Base-by-base conservation (phyloP, 2,888 invertebrate species). In the Lasioglossum figueresi region DNA sequence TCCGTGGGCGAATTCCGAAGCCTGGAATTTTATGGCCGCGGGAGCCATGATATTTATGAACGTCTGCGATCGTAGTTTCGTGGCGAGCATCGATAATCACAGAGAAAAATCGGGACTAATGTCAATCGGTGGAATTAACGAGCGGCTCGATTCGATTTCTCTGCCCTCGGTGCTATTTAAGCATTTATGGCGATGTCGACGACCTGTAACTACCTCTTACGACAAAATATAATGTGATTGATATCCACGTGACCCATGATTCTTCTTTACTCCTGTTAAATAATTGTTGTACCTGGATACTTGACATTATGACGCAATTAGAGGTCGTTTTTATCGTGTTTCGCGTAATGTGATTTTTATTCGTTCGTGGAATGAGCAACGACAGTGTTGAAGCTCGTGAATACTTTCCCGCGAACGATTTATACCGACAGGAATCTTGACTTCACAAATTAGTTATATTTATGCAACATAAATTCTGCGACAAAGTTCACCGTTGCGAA, bases 401-500 rank as follows among this genome's bases (percentile, higher is more conserved):
- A 52, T n/a, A 1, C 52, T 10, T 52, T n/a, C n/a, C n/a, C 52
- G n/a, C 52, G 27, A 59, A 27, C 14, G 59, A 59, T 59, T 59
- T 59, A 59, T 27, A 27, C 27, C 10, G 59, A 59, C 59, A 27
- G 27, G 31, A 27, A 59, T 59, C 59, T 59, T 59, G 31, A 59
- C 59, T 59, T 59, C 37, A 5, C 40, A 40, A 40, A 71, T 37
- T 40, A n/a, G 71, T 76, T 52, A 16, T 27, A 59, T 59, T 59
- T 59, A 59, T 59, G 59, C 59, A 59, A 59, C 59, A 59, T 59
- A 59, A 59, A 59, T 59, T 27, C 59, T 14, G 59, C 6, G 27
- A 31, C 14, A 27, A 27, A 59, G 27, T 59, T n/a, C 78, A 77
- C 71, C 78, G n/a, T 70, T 34, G 70, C 43, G 66, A 8, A 68